Evolutionary conservation across 2,113 vertebrate species (phyloP), one percentile per base, ranked within the genome.

Genomic region (Anthoscopus minutus): DNA sequence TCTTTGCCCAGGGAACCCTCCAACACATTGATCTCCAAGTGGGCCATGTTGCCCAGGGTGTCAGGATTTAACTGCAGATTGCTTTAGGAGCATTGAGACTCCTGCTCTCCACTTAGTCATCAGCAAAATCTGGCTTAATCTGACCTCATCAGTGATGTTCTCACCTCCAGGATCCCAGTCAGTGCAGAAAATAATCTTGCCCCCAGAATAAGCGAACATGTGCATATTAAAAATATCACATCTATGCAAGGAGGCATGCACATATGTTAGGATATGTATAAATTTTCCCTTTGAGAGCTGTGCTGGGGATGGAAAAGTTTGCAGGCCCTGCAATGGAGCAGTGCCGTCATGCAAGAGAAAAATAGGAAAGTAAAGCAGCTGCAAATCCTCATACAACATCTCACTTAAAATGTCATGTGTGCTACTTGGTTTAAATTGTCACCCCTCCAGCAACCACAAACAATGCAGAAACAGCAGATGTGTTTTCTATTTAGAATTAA

Each of bases 381-480:
- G 99, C 88, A 98, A 98, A 97, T 82, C 96, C 96, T 99, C 98
- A 98, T 97, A 97, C 96, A 98, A 98, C 98, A 98, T 98, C 97
- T 98, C 98, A 98, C 98, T 98, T 98, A 97, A 98, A 98, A 98
- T 98, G 98, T 98, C 97, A 97, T 97, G 97, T 97, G 97, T 97
- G 98, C 98, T 98, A 97, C 98, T 98, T 98, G 97, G 98, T 98
- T 98, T 98, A 97, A 98, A 98, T 98, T 98, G 98, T 98, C 98
- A 98, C 97, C 95, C 96, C 94, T 99, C 98, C 98, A 98, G 97
- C 98, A 98, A 98, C 98, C 98, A 97, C 98, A 97, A 98, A 98
- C 98, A 98, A 98, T 98, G 97, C 98, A 98, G 97, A 98, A 97
- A 96, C 96, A 98, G 97, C 98, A 99, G 98, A 99, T 99, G 98